Percentiles rank a stretch among this genome's conserved stretches.
Evolutionary conservation across 2,888 invertebrate species (phyloP).

Genomic region (Drosophila diplacantha): DNA sequence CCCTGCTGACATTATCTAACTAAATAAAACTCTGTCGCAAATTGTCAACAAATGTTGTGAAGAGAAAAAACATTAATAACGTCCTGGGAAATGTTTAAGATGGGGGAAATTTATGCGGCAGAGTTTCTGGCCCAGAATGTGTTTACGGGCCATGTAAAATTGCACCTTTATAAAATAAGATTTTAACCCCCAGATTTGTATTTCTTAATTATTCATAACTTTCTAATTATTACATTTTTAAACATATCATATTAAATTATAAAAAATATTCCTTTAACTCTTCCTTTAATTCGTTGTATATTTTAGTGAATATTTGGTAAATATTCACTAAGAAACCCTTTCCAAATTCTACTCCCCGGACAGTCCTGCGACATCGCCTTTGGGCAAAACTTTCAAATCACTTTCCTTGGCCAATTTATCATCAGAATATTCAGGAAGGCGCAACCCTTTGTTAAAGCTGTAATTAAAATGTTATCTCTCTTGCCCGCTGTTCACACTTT

Average conservation of each 20-base stretch:
- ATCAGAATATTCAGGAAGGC: constrained; percentile 11
- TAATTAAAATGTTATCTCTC: constrained; percentile 41
- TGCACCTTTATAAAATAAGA: not conserved
- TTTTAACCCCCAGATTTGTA: not conserved
- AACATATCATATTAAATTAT: not conserved
- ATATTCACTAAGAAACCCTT: not conserved
- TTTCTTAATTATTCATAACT: too few species aligned
- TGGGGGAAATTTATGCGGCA: not conserved
- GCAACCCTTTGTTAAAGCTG: constrained; percentile 17
- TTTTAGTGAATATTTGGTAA: not conserved
- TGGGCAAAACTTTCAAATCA: constrained; percentile 1
- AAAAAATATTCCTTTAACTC: too few species aligned
- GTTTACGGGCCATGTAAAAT: not conserved
- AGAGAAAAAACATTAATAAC: constrained; percentile 5
- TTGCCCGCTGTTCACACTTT: constrained; percentile 16
- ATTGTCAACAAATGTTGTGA: constrained; percentile 15
- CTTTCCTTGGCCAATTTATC: constrained; percentile 36
- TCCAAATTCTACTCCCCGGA: too few species aligned
- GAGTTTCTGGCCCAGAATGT: not conserved
- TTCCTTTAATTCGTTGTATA: too few species aligned
- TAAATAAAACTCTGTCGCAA: constrained; percentile 29
- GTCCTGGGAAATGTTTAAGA: not conserved
- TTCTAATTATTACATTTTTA: too few species aligned
- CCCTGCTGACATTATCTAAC: constrained; percentile 50
- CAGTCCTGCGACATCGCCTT: not conserved